Base-by-base conservation (phyloP, 2,797 vertebrate species). In the Gobio occitaniae region DNA sequence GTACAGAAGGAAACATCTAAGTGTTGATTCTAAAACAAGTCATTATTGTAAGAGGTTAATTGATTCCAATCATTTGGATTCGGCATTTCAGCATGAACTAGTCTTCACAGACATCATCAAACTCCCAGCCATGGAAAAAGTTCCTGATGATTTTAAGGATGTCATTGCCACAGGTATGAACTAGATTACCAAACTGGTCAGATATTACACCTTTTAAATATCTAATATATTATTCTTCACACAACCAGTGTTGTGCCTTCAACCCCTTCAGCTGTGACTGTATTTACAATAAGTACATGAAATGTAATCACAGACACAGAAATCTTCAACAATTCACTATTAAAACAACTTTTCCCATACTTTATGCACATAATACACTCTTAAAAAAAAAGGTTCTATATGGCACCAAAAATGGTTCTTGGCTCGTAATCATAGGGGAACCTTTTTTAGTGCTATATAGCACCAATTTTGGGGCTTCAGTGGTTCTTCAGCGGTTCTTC, bases 51-150 rank as follows among this genome's bases (percentile, higher is more conserved):
- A 41, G 5, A 82, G 48, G 3, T 70, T 82, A 15, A 75, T 29
- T 54, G n/a, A 84, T 32, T 4, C 87, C 12, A 86, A 41, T 87
- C 71, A 88, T 50, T 38, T 32, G 87, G 6, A 61, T 89, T 44
- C 10, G 41, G 41, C 41, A 44, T 44, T 89, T 47, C 94, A 99
- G 98, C 97, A 97, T 48, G 97, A 99, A 91, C 94, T 99, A 90
- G 93, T 98, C 88, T 96, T 95, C 88, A 96, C 95, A 32, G 97
- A 99, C 86, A 90, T 98, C 90, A 97, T 98, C 94, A 97, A 93
- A 86, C 94, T 99, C 85, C 93, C 95, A 56, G 83, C 84, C 56
- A 94, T 94, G 9, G 93, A 93, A 70, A 91, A 91, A 25, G 79
- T 91, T 0, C 84, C 87, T 19, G 93, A 96, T 32, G 92, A 89